These are phyloP conservation scores for Sebastes alutus DNA, from an alignment of 2,797 vertebrate species.

Conservation along the genomic window DNA sequence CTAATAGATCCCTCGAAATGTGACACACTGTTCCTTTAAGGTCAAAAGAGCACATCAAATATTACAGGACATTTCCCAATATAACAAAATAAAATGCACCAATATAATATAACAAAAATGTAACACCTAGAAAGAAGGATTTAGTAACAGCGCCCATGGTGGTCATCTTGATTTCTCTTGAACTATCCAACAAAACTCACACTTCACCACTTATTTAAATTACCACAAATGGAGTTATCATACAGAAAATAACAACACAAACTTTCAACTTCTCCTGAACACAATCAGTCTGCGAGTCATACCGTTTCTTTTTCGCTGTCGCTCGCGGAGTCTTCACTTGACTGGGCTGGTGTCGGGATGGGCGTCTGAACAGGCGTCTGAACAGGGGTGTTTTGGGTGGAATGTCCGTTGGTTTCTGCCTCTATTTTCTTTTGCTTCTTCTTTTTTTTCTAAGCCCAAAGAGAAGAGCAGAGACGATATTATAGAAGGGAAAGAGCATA, in stretches of 20 bases:
- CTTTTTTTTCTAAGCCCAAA: conserved; percentile 56
- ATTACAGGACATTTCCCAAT: neutral
- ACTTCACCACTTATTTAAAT: neutral
- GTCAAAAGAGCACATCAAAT: neutral
- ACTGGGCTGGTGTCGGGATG: conserved; percentile 57
- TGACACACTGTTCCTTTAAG: neutral
- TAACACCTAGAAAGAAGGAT: neutral
- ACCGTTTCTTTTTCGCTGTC: conserved; percentile 78
- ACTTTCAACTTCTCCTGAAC: neutral
- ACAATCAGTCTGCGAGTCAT: neutral
- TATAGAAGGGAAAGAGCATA: neutral
- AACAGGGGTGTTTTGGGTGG: conserved; percentile 53
- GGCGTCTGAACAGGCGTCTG: conserved; percentile 36
- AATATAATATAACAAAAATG: neutral
- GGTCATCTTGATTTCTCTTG: neutral
- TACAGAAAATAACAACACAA: neutral
- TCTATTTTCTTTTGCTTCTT: conserved; percentile 65
- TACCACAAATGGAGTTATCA: neutral
- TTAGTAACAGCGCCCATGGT: neutral
- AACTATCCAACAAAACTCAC: neutral
- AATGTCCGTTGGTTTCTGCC: conserved; percentile 68
- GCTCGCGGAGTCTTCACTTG: conserved; percentile 73
- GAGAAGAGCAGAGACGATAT: neutral
- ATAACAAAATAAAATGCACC: neutral
- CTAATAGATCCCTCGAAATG: no score